Evolutionary conservation across 92 coral and sea anemone genomes (phyloP).

Genomic region (Epizoanthus illoricatus): DNA sequence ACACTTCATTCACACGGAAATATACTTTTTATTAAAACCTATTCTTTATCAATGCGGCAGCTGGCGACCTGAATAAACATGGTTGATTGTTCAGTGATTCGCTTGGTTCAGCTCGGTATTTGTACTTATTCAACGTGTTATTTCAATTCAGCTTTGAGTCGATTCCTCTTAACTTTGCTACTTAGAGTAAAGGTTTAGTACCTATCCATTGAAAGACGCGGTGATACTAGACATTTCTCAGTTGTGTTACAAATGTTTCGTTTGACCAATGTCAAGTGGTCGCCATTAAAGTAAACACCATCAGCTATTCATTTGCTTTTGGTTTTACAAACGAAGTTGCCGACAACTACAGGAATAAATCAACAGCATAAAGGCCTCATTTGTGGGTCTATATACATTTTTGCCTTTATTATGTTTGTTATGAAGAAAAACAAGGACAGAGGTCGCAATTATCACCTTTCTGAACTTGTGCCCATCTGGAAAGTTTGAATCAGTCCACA

Average conservation of each 20-base stretch:
- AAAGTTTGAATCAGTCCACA: background rate
- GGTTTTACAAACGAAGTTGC: conserved; percentile 41
- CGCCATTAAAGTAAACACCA: conserved; percentile 21
- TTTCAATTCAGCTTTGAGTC: conserved; percentile 5
- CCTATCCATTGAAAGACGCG: background rate
- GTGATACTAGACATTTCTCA: conserved; percentile 14
- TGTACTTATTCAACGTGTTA: conserved; percentile 13
- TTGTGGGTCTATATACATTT: conserved; percentile 25
- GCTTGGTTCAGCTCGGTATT: conserved; percentile 11
- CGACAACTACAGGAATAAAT: conserved; percentile 41
- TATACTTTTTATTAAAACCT: conserved; percentile 26
- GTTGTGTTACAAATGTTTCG: conserved; percentile 26
- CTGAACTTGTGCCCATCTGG: background rate
- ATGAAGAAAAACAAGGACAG: conserved; percentile 17
- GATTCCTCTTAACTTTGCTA: conserved; percentile 19
- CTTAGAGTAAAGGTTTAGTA: background rate
- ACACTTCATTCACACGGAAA: conserved; percentile 7
- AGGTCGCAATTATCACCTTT: background rate
- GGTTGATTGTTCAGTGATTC: conserved; percentile 34
- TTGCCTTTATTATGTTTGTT: conserved; percentile 17
- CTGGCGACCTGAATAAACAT: conserved; percentile 38
- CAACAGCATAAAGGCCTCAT: conserved; percentile 24
- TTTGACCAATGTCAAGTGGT: conserved; percentile 14
- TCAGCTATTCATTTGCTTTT: conserved; percentile 44
- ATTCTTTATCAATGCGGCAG: conserved; percentile 32